These are phyloP conservation scores for Anguilla anguilla DNA, from an alignment of 2,797 vertebrate genomes.

Conservation along the genomic window DNA sequence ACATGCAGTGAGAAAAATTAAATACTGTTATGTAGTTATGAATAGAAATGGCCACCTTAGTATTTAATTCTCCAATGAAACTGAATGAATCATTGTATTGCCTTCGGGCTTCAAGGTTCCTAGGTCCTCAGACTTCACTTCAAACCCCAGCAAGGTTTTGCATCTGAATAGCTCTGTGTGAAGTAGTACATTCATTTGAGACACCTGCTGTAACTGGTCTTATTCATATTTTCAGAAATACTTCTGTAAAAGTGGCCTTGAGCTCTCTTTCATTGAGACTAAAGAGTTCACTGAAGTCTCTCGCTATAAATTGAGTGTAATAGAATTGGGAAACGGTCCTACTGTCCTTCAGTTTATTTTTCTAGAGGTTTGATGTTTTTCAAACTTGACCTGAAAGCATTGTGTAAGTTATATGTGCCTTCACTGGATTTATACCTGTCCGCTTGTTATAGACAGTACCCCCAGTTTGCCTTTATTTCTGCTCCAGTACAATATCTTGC, in stretches of 20 bases:
- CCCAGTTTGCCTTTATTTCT: neutral
- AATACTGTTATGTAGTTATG: neutral
- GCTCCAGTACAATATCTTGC: neutral
- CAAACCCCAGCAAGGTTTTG: neutral
- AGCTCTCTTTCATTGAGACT: conserved; percentile 8
- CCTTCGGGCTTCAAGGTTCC: neutral
- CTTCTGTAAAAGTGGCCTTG: neutral
- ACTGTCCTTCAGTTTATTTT: neutral
- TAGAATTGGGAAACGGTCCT: neutral
- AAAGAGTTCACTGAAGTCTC: neutral
- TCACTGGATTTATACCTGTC: neutral
- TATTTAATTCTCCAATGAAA: neutral
- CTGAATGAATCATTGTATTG: neutral
- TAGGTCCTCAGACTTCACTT: neutral
- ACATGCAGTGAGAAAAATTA: neutral
- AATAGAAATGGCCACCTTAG: neutral
- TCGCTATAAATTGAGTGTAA: neutral
- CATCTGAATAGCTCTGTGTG: neutral
- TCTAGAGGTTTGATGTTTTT: neutral
- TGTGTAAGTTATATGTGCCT: neutral
- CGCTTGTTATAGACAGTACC: neutral
- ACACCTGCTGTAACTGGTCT: neutral
- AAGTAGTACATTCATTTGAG: neutral
- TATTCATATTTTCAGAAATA: neutral
- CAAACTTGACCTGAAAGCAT: neutral